These are phyloP conservation scores for Andrena minutula DNA, from an alignment of 2,888 invertebrate genomes.

Conservation along the genomic window DNA sequence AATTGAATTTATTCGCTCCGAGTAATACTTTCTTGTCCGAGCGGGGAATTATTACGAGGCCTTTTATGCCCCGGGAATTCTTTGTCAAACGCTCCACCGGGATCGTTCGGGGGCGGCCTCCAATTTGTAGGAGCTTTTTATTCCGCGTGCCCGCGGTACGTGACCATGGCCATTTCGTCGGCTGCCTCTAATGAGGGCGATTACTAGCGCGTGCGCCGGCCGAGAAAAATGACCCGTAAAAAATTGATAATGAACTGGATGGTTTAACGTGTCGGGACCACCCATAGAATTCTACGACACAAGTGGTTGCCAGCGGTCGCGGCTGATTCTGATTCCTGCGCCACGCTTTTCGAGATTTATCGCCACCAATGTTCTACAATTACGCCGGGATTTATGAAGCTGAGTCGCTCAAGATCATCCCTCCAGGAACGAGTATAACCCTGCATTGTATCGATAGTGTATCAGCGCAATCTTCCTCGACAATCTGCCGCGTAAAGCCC, in stretches of 20 bases:
- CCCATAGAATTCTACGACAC: background rate
- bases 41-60: conserved; percentile 48
- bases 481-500: background rate
- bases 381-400: conserved; percentile 18
- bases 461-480: too few species aligned
- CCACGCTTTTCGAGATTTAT: conserved; percentile 10
- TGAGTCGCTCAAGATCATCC: background rate
- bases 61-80: conserved; percentile 45
- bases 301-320: background rate
- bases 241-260: conserved; percentile 52
- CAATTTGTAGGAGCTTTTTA: conserved; percentile 61
- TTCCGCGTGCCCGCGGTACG: conserved; percentile 17
- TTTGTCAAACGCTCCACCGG: conserved; percentile 4
- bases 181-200: conserved; percentile 53
- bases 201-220: conserved; percentile 32
- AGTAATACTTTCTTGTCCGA: conserved; percentile 9
- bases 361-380: conserved; percentile 4
- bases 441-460: too few species aligned
- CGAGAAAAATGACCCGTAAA: conserved; percentile 42
- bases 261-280: background rate
- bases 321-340: background rate
- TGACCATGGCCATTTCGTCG: conserved; percentile 50
- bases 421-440: too few species aligned
- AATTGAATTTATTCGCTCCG: conserved; percentile 37
- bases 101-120: conserved; percentile 32